These are phyloP conservation scores for Ophiothrix spiculata DNA, from an alignment of 35 echinoderm and acorn worm genomes.

Conservation along the genomic window DNA sequence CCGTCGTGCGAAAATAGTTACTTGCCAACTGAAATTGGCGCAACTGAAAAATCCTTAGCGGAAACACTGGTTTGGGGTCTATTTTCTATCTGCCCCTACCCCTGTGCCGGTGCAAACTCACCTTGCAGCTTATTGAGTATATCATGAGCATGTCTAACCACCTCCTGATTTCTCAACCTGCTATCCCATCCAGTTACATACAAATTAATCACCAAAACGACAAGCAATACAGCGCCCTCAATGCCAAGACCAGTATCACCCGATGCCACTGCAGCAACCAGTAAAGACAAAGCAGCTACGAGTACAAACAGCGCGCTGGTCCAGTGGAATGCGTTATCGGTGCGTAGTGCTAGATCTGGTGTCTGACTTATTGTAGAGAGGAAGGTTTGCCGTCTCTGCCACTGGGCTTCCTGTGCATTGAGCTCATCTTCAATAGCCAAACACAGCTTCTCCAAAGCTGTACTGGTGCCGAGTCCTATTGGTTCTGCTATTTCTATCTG, in stretches of 20 bases:
- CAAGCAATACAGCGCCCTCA: conserved; percentile 49
- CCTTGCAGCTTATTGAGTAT: conserved; percentile 52
- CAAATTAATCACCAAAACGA: conserved; percentile 62
- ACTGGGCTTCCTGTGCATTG: conserved; percentile 6
- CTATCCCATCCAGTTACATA: conserved; percentile 72
- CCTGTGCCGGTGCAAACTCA: too few species aligned
- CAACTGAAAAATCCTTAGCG: too few species aligned
- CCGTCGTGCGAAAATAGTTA: too few species aligned
- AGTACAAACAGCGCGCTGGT: conserved; percentile 49
- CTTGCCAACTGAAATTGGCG: too few species aligned
- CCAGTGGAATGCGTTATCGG: conserved; percentile 55
- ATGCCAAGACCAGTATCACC: conserved; percentile 33
- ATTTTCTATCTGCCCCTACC: too few species aligned
- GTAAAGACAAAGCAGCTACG: conserved; percentile 36
- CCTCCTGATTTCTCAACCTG: conserved; percentile 57
- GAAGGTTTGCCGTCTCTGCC: conserved; percentile 15
- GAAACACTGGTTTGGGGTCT: too few species aligned
- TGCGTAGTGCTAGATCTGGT: conserved; percentile 18
- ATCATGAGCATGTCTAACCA: conserved; percentile 35
- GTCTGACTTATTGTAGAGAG: conserved; percentile 31
- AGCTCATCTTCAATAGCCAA: conserved; percentile 70
- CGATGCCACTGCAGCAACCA: conserved; percentile 20
- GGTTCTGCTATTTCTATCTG: conserved; percentile 30
- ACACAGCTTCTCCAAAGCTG: conserved; percentile 56
- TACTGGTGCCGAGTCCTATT: conserved; percentile 35